Base-by-base conservation (phyloP, 2,113 vertebrate genomes). In the Sorex araneus region DNA sequence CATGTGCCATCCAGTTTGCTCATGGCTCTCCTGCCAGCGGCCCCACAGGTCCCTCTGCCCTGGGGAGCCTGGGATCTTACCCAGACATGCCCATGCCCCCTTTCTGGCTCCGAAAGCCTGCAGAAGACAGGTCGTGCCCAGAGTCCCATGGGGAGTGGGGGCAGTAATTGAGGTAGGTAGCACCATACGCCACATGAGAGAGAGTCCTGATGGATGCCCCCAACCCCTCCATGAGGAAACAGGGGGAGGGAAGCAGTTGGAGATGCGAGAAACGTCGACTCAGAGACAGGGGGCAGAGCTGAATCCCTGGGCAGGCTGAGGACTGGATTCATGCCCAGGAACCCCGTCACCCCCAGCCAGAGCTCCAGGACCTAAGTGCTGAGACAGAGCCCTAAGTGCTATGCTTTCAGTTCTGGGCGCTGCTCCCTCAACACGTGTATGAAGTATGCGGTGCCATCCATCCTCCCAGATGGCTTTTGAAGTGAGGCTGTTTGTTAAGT, bases 391-490 rank as follows among this genome's bases (percentile, higher is more conserved):
- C 28, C 8, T 77, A 87, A 89, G 73, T 86, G 84, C 90, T 87
- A 47, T 7, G 34, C 16, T 85, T 92, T 92, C 79, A 91, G 88
- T 95, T 95, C 87, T 74, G 94, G 89, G 66, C 87, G 86, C 64
- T 77, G 70, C 81, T 87, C 83, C 70, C 83, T 36, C 50, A 94
- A 91, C 93, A 94, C 28, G 19, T 64, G 30, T 57, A 74, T 69
- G 89, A 87, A 88, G 67, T 69, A 74, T 74, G 94, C 94, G 54
- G 93, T 76, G 28, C 70, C 90, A 95, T 92, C 83, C 94, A 93
- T 91, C 94, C 57, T 95, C 89, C 77, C 94, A 94, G 95, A 94
- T 93, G 95, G 92, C 92, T 96, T 94, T 94, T 96, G 88, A 78
- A 83, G 45, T 66, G 87, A 89, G 87, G 94, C 78, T 78, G 84